Evolutionary conservation across 1,140 invertebrate species (phyloP).

Genomic region (Druon quercuslanigerum): DNA sequence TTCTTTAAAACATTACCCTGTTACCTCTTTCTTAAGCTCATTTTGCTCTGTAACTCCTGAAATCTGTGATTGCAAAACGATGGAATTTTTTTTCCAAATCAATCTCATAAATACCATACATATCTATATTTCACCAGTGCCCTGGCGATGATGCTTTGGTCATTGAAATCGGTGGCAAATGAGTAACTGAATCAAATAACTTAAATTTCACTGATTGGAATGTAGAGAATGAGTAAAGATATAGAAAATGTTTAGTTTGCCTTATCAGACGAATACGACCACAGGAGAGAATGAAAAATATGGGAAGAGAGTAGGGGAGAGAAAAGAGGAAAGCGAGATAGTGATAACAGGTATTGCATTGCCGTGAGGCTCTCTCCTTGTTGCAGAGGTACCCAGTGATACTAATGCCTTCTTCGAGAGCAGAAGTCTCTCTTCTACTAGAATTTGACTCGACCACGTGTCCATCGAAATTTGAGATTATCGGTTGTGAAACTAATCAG

Average conservation of each 20-base stretch:
- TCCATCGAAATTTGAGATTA: not conserved
- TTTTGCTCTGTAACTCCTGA: no score
- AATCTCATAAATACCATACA: no score
- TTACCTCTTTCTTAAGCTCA: no score
- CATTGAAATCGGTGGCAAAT: constrained; percentile 43
- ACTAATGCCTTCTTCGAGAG: constrained; percentile 50
- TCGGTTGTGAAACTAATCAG: not conserved
- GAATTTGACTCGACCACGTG: not conserved
- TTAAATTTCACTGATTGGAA: no score
- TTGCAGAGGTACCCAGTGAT: constrained; percentile 59
- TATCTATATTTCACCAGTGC: no score
- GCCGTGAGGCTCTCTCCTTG: constrained; percentile 45
- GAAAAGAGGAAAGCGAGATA: constrained; percentile 31
- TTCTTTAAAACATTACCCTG: no score
- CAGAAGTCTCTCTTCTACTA: constrained; percentile 19
- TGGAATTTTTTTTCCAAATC: no score
- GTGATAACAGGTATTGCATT: constrained; percentile 63
- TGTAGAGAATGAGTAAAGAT: no score
- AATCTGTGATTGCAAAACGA: constrained; percentile 5
- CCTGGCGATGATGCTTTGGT: no score
- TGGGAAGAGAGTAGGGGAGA: constrained; percentile 35
- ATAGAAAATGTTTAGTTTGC: constrained; percentile 49
- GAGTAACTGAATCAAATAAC: constrained; percentile 21
- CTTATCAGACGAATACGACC: constrained; percentile 53
- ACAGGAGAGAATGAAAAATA: constrained; percentile 30